Base-by-base conservation (phyloP, 1,140 invertebrate genomes). In the Drosophila murphyi region DNA sequence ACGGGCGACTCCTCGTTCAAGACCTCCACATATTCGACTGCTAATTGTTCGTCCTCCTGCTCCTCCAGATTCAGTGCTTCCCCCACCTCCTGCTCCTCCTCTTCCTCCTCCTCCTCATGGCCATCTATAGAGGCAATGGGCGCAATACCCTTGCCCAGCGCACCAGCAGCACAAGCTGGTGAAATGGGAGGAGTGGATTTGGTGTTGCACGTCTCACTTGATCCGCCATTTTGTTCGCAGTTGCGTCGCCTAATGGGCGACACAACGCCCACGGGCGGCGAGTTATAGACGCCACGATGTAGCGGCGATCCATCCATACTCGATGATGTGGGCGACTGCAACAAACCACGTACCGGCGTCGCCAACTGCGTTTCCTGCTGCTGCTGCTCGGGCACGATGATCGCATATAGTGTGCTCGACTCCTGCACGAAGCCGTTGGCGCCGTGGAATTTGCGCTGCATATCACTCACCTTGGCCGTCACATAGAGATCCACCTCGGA, bases 401-500 rank as follows among this genome's bases (percentile, higher is more conserved):
- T 92, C 5, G 92, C 92, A 80, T 92, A 92, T 4, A 92, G 92
- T 0, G 91, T 91, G 47, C 74, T 85, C 2, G 92, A 87, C 7
- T 92, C 85, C 61, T 91, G 89, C 34, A 47, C 74, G 45, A 91
- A 89, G 1, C 87, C 91, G 63, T 91, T 92, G 60, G 91, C 78
- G 12, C 89, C 88, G 70, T 92, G 91, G 59, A 92, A 92, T 51
- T 90, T 92, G 10, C 83, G 79, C 47, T 91, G 89, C 85, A 92
- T 82, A 41, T 91, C 90, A 20, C 54, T 85, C 37, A 87, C 85
- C 50, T 91, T 91, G 59, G 83, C 82, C 2, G 88, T 89, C 37
- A 90, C 87, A 32, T 92, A 92, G 0, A 92, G 79, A 32, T 92
- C 92, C 0, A 85, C 75, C 67, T 92, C 92, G 3, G 86, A 81